Evolutionary conservation across 2,797 vertebrate species (phyloP), one percentile per base, ranked within the genome.

Genomic region (Anguilla obscura): DNA sequence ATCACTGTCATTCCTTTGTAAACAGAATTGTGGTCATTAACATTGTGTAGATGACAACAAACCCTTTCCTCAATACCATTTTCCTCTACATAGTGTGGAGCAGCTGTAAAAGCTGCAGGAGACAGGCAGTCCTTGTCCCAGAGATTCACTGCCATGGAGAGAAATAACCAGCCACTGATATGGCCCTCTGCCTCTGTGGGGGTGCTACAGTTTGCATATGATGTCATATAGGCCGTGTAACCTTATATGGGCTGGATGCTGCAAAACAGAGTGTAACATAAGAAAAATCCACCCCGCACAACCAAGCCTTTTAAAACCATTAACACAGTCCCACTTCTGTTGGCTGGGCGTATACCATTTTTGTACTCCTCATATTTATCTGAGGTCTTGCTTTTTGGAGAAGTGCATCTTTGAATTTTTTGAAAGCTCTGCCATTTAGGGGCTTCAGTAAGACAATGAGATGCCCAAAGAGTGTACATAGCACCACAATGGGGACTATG

Each of bases 281-380:
- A 86, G 74, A 27, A 71, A 84, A 84, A 52, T 69, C 30, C n/a
- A 27, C 40, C 74, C 48, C 8, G 56, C 33, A 60, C 8, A 18
- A 24, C 10, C 84, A 52, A 84, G 80, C 40, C 80, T 52, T 87
- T 48, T 40, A 66, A 24, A 85, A 66, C 84, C 84, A 66, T 60
- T 82, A 45, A 45, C 33, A 8, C 63, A 71, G 1, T 52, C 9
- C 54, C 33, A 71, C 50, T 33, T 71, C 30, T 40, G 16, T 10
- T 84, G 79, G 52, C 60, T 52, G 48, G 60, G 14, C 33, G 24
- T 58, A 85, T 27, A 16, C 54, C 10, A 58, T 56, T 48, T 16
- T 30, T 30, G 52, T 36, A 6, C 52, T 85, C 10, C 54, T 36
- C 84, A 85, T 30, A 60, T 27, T 33, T 24, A 36, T 66, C 27